phyloP scores from a whole-genome alignment of 1,140 invertebrate species.

The Aphidius ervi region DNA sequence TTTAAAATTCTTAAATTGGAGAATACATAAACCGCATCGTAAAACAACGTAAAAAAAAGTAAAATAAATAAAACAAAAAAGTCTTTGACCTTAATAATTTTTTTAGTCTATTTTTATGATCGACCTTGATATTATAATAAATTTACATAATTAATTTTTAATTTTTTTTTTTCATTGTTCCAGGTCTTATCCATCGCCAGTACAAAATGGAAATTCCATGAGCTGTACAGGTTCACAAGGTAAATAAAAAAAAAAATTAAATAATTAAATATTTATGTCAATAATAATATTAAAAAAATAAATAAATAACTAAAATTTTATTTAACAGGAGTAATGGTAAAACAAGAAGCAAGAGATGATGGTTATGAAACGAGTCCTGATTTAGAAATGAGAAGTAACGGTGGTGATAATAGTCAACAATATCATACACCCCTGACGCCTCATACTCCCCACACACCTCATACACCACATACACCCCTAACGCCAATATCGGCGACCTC shows the following conservation, averaged over 20 bases:
- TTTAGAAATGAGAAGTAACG: slow-evolving; percentile 60
- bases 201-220: slow-evolving; percentile 47
- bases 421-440: slow-evolving; percentile 54
- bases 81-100: background rate
- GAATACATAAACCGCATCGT: too few relatives aligned
- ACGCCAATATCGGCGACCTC: slow-evolving; percentile 52
- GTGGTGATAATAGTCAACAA: slow-evolving; percentile 52
- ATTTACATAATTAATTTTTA: too few relatives aligned
- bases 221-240: slow-evolving; percentile 38
- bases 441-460: slow-evolving; percentile 57
- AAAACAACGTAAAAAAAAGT: too few relatives aligned
- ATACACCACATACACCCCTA: slow-evolving; percentile 55
- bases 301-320: background rate
- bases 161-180: slow-evolving; percentile 28
- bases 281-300: background rate
- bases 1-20: too few relatives aligned
- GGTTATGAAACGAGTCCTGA: slow-evolving; percentile 82
- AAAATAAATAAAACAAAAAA: background rate
- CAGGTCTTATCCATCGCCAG: slow-evolving; percentile 51
- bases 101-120: background rate
- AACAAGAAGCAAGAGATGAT: slow-evolving; percentile 75
- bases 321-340: slow-evolving; percentile 54
- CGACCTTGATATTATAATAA: too few relatives aligned
- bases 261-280: background rate
- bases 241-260: slow-evolving; percentile 15